Base-by-base conservation (phyloP, 2,888 invertebrate species). In the Agelastica alni region DNA sequence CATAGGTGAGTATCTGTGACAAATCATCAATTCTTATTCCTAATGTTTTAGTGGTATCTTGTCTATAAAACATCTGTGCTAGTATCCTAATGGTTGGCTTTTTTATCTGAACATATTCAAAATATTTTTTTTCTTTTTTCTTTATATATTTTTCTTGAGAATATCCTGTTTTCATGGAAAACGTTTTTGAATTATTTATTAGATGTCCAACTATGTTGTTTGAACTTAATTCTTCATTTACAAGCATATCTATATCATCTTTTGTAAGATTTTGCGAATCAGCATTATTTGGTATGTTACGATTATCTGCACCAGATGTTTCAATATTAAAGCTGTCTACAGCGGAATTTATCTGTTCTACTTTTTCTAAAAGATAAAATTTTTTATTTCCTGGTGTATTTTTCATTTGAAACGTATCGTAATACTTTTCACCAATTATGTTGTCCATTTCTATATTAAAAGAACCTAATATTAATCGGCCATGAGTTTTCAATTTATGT, bases 41-140 rank as follows among this genome's bases (percentile, higher is more conserved):
- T 72, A 88, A 81, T 42, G 89, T 84, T 76, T 90, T 90, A 2
- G 78, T 79, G 0, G 91, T 85, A 70, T 92, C 91, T 70, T 89
- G 86, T 45, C 85, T 83, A 71, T 89, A 92, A 76, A 91, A 91
- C 68, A 95, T 89, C 66, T 95, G 91, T 13, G 88, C 81, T 36
- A 98, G 76, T n/a, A 91, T 78, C 37, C 93, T 80, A 52, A 96
- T 81, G 28, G 86, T 91, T 0, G 97, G 96, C 70, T 83, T 85
- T 3, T 89, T 79, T 41, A 97, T 82, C 62, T 87, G 87, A 10
- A 95, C 79, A 70, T 86, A 89, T 69, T 91, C 91, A 71, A 87
- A 90, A 77, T 96, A 97, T 77, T 97, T 97, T 66, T 89, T 90
- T 68, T 93, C 91, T 75, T 99, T 99, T 74, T 97, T 97, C 67